A percentile compares a stretch with the other conserved stretches of the same genome.
phyloP scores from a whole-genome alignment of 2,888 invertebrate genomes.

The Athripsodes cinereus region DNA sequence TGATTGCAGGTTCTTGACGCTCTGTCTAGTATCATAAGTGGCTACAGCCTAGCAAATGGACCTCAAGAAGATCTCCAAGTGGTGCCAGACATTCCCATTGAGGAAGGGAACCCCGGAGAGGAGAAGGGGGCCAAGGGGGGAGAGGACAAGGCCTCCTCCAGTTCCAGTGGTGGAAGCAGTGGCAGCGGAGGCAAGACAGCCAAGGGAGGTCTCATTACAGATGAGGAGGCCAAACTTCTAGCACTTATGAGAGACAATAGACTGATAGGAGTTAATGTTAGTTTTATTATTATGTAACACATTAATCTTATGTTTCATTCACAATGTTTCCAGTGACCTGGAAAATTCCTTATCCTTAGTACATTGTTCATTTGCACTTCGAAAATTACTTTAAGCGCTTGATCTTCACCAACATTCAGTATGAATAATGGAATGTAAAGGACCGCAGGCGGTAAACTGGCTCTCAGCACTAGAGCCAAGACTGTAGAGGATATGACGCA shows the following conservation, averaged over 20 bases:
- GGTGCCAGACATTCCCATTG: constrained; percentile 46
- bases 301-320: too few species aligned
- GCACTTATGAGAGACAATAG: constrained; percentile 28
- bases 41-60: constrained; percentile 43
- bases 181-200: neutral
- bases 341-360: too few species aligned
- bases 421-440: too few species aligned
- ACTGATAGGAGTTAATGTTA: constrained; percentile 36
- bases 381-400: too few species aligned
- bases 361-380: too few species aligned
- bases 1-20: constrained; percentile 48
- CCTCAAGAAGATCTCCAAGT: constrained; percentile 50
- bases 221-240: constrained; percentile 20
- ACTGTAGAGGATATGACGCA: too few species aligned
- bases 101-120: constrained; percentile 2
- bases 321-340: too few species aligned
- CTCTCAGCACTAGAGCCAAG: too few species aligned
- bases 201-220: neutral
- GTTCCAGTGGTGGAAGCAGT: neutral
- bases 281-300: too few species aligned
- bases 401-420: too few species aligned
- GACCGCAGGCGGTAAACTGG: too few species aligned
- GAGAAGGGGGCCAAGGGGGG: constrained; percentile 2
- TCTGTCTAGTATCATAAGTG: constrained; percentile 51
- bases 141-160: constrained; percentile 8